These are phyloP conservation scores for Agrotis segetum DNA, from an alignment of 2,888 invertebrate genomes.

Conservation along the genomic window DNA sequence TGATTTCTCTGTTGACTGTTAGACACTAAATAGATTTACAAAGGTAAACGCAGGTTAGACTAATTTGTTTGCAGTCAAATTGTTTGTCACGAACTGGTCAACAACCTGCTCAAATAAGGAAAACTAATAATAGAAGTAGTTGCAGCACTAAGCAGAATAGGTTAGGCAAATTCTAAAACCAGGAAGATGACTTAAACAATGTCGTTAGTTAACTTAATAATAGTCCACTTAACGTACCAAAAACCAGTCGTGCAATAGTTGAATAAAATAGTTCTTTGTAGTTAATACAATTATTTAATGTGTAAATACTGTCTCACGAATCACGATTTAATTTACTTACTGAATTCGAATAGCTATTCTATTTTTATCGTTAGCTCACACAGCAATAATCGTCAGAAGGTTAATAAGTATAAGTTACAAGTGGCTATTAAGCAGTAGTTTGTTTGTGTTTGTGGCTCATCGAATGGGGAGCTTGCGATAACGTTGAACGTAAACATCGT, in stretches of 20 bases:
- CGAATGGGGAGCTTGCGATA: slow-evolving; percentile 80
- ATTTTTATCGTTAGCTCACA: slow-evolving; percentile 26
- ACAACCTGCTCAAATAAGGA: slow-evolving; percentile 24
- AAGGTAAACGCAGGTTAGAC: slow-evolving; percentile 15
- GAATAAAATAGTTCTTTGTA: slow-evolving; percentile 25
- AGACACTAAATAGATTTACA: slow-evolving; percentile 24
- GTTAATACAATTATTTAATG: slow-evolving; percentile 24
- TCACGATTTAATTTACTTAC: slow-evolving; percentile 18
- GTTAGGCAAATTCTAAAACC: slow-evolving; percentile 14
- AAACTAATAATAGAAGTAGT: slow-evolving; percentile 39
- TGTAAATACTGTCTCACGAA: slow-evolving; percentile 33
- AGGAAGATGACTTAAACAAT: slow-evolving; percentile 24
- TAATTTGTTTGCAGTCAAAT: slow-evolving; percentile 34
- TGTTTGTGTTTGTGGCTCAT: slow-evolving; percentile 75
- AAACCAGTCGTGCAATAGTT: slow-evolving; percentile 16
- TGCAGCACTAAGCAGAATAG: slow-evolving; percentile 2
- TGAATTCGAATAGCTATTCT: slow-evolving; percentile 30
- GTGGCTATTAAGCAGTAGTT: slow-evolving; percentile 71
- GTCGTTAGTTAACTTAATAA: not conserved
- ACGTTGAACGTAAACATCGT: slow-evolving; percentile 74
- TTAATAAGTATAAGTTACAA: slow-evolving; percentile 65
- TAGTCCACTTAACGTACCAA: slow-evolving; percentile 13
- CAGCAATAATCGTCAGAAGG: slow-evolving; percentile 50
- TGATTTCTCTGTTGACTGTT: slow-evolving; percentile 33
- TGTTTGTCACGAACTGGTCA: slow-evolving; percentile 23